Percentiles rank a stretch among this genome's conserved stretches.
Evolutionary conservation across 1,140 invertebrate species (phyloP).

Genomic region (Drosophila sp.): DNA sequence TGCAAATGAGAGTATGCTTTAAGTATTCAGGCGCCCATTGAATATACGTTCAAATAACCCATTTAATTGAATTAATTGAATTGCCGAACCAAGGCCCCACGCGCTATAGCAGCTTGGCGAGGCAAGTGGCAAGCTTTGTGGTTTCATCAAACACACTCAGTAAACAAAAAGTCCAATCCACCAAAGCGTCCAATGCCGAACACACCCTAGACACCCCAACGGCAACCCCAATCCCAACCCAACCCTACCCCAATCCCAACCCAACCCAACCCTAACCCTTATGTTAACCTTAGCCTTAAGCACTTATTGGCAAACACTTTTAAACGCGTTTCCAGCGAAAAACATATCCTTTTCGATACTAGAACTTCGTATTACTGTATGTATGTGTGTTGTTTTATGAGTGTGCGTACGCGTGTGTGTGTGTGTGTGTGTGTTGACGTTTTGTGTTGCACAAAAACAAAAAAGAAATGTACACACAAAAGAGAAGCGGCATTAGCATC

Average conservation of each 20-base stretch:
- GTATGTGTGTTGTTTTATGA: not conserved
- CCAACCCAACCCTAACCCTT: too few relatives aligned
- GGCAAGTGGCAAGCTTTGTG: slow-evolving; percentile 8
- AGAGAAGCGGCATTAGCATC: not conserved
- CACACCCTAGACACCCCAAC: not conserved
- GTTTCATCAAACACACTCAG: slow-evolving; percentile 21
- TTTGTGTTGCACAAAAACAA: slow-evolving; percentile 9
- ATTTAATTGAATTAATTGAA: slow-evolving; percentile 45
- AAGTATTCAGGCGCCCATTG: slow-evolving; percentile 1
- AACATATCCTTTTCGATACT: not conserved
- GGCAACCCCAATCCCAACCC: too few relatives aligned
- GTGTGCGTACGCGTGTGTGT: not conserved
- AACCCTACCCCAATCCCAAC: too few relatives aligned
- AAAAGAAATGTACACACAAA: slow-evolving; percentile 11
- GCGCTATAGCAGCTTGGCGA: not conserved
- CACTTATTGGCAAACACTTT: slow-evolving; percentile 5
- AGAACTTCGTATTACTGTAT: not conserved
- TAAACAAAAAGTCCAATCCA: not conserved
- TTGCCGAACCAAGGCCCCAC: not conserved
- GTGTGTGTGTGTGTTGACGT: not conserved
- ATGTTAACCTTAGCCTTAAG: slow-evolving; percentile 3
- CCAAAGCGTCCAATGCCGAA: not conserved
- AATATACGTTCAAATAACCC: slow-evolving; percentile 11
- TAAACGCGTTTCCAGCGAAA: not conserved
- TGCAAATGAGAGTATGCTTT: slow-evolving; percentile 13